Percentiles rank a stretch among this genome's conserved stretches.
Conservation (phyloP, 1,140 invertebrate genomes). For the Pogonomyrmex californicus region DNA sequence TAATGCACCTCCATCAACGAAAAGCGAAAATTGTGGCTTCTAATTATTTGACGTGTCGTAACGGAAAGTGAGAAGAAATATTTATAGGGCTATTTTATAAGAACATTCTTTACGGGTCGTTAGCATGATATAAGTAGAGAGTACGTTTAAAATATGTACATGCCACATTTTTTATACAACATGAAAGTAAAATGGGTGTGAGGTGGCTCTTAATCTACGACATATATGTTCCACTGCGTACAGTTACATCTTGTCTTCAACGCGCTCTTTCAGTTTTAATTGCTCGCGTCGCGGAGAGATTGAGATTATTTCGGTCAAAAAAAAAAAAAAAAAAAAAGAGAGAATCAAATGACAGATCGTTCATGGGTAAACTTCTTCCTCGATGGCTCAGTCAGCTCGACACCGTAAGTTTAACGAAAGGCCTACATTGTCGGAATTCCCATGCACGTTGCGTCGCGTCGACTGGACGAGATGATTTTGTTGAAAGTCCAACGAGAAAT, state of each 20-base stretch:
- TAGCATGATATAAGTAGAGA: conserved; percentile 39
- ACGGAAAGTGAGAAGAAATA: conserved; percentile 10
- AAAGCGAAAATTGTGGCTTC: conserved; percentile 48
- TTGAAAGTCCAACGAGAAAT: neutral
- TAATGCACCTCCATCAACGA: conserved; percentile 19
- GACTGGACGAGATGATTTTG: conserved; percentile 40
- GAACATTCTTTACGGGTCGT: conserved; percentile 56
- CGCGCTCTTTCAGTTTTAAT: neutral
- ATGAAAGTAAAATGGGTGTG: conserved; percentile 49
- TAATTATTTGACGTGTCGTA: conserved; percentile 45
- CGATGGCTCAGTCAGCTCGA: conserved; percentile 50
- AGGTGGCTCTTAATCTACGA: neutral
- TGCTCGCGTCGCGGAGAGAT: neutral
- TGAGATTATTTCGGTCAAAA: neutral
- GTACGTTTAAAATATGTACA: conserved; percentile 26
- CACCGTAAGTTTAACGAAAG: conserved; percentile 36
- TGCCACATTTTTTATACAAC: conserved; percentile 57
- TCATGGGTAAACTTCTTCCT: conserved; percentile 32
- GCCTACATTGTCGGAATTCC: conserved; percentile 66
- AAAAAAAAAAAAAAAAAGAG: too few relatives aligned
- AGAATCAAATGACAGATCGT: neutral
- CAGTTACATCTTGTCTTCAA: neutral
- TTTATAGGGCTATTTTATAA: conserved; percentile 58
- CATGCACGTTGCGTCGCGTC: conserved; percentile 32
- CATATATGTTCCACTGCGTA: neutral